Percentiles rank a stretch among this genome's conserved stretches.
Conservation (phyloP, 2,888 invertebrate species). For the Chrysolina americana region DNA sequence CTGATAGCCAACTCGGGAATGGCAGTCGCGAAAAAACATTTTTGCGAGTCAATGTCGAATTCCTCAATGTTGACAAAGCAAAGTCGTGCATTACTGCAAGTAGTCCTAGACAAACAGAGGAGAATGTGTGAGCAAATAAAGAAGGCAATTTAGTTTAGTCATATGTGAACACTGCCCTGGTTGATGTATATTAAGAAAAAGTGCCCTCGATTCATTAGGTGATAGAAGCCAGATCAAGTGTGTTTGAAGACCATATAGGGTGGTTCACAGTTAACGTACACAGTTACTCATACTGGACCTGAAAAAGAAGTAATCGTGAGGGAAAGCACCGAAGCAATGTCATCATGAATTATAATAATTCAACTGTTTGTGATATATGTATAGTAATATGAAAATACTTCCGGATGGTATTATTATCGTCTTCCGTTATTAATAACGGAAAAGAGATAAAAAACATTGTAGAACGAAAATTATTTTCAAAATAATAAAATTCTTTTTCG, state of each 20-base stretch:
- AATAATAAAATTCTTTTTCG: too few relatives aligned
- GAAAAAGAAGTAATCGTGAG: too few relatives aligned
- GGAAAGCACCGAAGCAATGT: too few relatives aligned
- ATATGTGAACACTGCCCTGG: conserved; percentile 52
- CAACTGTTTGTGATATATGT: too few relatives aligned
- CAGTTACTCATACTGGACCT: neutral
- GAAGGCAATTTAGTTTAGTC: conserved; percentile 59
- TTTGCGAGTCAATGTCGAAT: conserved; percentile 63
- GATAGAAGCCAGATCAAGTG: conserved; percentile 43
- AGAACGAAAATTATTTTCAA: too few relatives aligned
- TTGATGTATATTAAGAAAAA: conserved; percentile 57
- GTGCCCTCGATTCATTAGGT: conserved; percentile 56
- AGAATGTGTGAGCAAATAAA: conserved; percentile 63
- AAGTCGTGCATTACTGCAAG: conserved; percentile 66
- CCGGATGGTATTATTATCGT: too few relatives aligned
- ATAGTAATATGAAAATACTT: too few relatives aligned
- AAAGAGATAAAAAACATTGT: too few relatives aligned
- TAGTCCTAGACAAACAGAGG: conserved; percentile 63
- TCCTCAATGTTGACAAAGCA: conserved; percentile 61
- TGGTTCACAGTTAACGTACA: neutral
- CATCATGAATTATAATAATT: too few relatives aligned
- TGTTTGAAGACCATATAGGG: conserved; percentile 37
- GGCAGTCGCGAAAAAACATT: conserved; percentile 43
- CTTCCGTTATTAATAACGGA: too few relatives aligned
- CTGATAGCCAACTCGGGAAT: conserved; percentile 13